Base-by-base conservation (phyloP, 92 coral and sea anemone genomes). In the Plumapathes pennacea region DNA sequence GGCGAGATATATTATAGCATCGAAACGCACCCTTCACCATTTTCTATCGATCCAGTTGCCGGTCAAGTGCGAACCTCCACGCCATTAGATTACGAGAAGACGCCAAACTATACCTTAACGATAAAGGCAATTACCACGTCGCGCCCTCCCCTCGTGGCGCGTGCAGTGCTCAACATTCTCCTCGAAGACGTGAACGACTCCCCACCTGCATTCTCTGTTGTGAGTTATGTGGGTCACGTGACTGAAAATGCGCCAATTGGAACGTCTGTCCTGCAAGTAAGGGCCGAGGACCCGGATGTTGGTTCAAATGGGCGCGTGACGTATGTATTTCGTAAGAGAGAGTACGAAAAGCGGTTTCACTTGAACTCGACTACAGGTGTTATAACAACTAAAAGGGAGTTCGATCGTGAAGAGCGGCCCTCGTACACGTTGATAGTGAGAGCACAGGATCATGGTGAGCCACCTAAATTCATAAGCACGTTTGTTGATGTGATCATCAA, bases 151-250 rank as follows among this genome's bases (percentile, higher is more conserved):
- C 85, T 85, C 7, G 67, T 74, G 10, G 67, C 90, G 33, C 88
- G 58, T 31, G 70, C 94, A 10, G 80, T 80, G 8, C 55, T 94
- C 18, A 80, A 83, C 36, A 84, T 94, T 62, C 59, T 72, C 54
- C 62, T 94, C 25, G 80, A 85, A 25, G 99, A 94, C 28, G 87
- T 94, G 17, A 94, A 94, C 57, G 99, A 94, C 54, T 88, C 92
- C 13, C 86, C 96, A 0, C 99, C 99, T 27, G 94, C 88, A 48
- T 94, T 94, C 47, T 63, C 80, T 17, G 67, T 77, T 47, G 67
- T 79, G 17, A 62, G 76, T 25, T 94, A 88, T 41, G 80, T 68
- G 57, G 96, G 94, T 42, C 83, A 71, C 62, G 96, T 94, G 69
- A 51, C 94, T 30, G 99, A 94, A 61, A 94, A 94, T 56, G 81